Base-by-base conservation (phyloP, 1,140 invertebrate species). In the Aphaenogaster floridana region DNA sequence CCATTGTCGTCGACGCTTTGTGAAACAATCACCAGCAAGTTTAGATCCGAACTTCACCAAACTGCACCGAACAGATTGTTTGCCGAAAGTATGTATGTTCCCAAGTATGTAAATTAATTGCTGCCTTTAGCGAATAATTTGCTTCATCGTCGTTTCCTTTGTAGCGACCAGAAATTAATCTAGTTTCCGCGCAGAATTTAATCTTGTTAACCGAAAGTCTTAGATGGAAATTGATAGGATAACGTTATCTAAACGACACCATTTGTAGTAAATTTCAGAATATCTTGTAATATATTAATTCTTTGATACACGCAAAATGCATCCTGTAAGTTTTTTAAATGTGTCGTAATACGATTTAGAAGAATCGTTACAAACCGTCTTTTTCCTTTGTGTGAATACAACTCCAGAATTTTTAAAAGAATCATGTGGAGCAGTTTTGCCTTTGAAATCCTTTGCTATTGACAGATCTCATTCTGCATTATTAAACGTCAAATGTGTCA, bases 41-140 rank as follows among this genome's bases (percentile, higher is more conserved):
- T 61, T 74, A n/a, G 42, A 74, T 34, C n/a, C 54, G 11, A 54
- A 48, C 68, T 74, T 76, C n/a, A 45, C n/a, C 54, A 7, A 59
- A 76, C n/a, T 36, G 66, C 21, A 17, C 13, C 21, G 9, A 71
- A 59, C 39, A 36, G 28, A 74, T 74, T 72, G 52, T 48, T 74
- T 59, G 68, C 39, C 11, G 17, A 45, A 83, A 83, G 54, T 83
- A 61, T 48, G 11, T 59, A 57, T 34, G 79, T 72, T 57, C 28
- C 36, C 48, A 54, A 71, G n/a, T 80, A 69, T 69, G 66, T 59
- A 36, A 72, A 83, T 72, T 72, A 83, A 83, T 71, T 45, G 63
- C 39, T 45, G 39, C 52, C 66, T 45, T 72, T 39, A 42, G 21
- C 21, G 28, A 83, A 34, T 59, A 74, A 74, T 83, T 83, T 69